Evolutionary conservation across 2,888 invertebrate genomes (phyloP).

Genomic region (Spilosoma lubricipeda): DNA sequence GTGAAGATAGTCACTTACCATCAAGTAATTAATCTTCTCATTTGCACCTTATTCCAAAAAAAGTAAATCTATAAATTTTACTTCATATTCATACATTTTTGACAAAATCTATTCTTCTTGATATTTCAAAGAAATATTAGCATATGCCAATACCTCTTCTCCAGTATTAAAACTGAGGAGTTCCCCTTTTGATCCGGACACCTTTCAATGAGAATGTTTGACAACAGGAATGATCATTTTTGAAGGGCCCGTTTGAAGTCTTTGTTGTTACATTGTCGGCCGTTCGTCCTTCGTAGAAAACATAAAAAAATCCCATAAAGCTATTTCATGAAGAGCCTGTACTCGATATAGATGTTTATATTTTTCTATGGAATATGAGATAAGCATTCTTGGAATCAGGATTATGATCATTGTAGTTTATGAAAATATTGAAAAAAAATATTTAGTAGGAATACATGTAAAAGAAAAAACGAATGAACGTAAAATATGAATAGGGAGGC

Average conservation of each 20-base stretch:
- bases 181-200: conserved; percentile 28
- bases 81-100: background rate
- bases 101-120: background rate
- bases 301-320: conserved; percentile 43
- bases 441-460: background rate
- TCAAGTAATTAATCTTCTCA: background rate
- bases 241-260: conserved; percentile 36
- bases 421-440: background rate
- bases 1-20: background rate
- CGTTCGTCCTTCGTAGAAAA: conserved; percentile 27
- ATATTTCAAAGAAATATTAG: background rate
- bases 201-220: conserved; percentile 37
- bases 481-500: background rate
- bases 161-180: conserved; percentile 23
- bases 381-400: conserved; percentile 9
- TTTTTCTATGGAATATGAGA: conserved; percentile 17
- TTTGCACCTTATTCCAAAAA: too few species aligned
- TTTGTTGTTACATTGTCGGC: conserved; percentile 39
- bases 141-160: background rate
- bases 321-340: conserved; percentile 32
- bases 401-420: conserved; percentile 6
- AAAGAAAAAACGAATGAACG: background rate
- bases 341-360: conserved; percentile 19
- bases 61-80: too few species aligned
- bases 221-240: conserved; percentile 34